A percentile compares a stretch with the other conserved stretches of the same genome.
These are phyloP conservation scores for Scortum barcoo DNA, from an alignment of 2,113 vertebrate species.

Conservation along the genomic window DNA sequence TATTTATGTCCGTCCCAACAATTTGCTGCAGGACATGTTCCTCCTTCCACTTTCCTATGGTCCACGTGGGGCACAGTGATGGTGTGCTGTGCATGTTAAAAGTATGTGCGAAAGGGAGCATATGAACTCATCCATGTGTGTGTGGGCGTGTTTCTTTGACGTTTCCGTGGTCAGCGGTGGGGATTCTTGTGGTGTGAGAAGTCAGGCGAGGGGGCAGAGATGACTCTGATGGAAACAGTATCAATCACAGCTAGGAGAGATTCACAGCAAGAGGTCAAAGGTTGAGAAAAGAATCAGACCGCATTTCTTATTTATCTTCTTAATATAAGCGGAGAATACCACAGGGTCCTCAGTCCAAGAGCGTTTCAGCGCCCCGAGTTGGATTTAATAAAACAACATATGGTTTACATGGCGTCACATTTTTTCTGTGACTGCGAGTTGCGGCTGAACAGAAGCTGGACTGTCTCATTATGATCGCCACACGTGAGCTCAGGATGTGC, in stretches of 20 bases:
- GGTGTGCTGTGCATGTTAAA: not conserved
- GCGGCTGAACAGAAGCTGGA: slow-evolving; percentile 27
- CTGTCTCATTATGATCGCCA: slow-evolving; percentile 20
- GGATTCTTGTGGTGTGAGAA: slow-evolving; percentile 36
- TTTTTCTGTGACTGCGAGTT: slow-evolving; percentile 8
- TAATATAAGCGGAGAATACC: slow-evolving; percentile 13
- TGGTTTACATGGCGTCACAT: not conserved
- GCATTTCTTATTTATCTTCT: slow-evolving; percentile 9
- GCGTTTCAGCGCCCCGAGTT: slow-evolving; percentile 19
- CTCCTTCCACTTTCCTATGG: too few relatives aligned
- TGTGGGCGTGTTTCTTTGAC: not conserved
- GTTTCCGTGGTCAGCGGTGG: slow-evolving; percentile 27
- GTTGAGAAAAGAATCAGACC: slow-evolving; percentile 22
- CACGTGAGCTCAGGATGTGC: slow-evolving; percentile 39
- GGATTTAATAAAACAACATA: slow-evolving; percentile 22
- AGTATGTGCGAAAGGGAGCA: not conserved
- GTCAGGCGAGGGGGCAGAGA: slow-evolving; percentile 12
- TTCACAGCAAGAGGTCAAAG: slow-evolving; percentile 11
- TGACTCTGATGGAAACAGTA: slow-evolving; percentile 27
- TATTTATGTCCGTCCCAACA: too few relatives aligned
- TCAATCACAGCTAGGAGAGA: slow-evolving; percentile 5
- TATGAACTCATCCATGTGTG: slow-evolving; percentile 5
- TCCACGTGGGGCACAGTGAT: too few relatives aligned
- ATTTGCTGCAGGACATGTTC: too few relatives aligned
- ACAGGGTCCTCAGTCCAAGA: slow-evolving; percentile 3